Conservation (phyloP, 1,140 invertebrate genomes). For the Parapsyche elsis region DNA sequence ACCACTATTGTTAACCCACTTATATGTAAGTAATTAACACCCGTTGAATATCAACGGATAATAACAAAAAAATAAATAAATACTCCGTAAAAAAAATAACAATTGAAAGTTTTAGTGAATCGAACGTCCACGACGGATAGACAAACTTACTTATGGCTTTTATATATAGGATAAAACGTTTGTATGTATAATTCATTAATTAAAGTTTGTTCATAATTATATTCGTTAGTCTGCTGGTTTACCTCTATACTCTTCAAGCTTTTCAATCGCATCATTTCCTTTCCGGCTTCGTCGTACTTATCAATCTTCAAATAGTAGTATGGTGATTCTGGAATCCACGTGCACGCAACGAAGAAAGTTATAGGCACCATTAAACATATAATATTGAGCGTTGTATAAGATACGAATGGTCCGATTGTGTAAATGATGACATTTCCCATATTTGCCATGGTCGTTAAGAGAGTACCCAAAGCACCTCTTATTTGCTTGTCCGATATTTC, state of each 20-base stretch:
- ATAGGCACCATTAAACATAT: slow-evolving; percentile 64
- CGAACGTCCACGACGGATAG: no score
- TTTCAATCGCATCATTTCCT: slow-evolving; percentile 63
- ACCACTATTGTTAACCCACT: no score
- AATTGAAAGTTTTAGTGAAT: no score
- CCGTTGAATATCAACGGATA: no score
- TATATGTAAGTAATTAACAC: no score
- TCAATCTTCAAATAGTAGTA: slow-evolving; percentile 74
- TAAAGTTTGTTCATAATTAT: not conserved
- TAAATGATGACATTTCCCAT: slow-evolving; percentile 71
- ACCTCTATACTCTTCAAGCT: slow-evolving; percentile 62
- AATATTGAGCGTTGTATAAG: slow-evolving; percentile 66
- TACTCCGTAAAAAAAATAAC: no score
- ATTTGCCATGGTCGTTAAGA: slow-evolving; percentile 76
- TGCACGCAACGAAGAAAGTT: slow-evolving; percentile 71
- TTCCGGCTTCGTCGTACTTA: slow-evolving; percentile 63
- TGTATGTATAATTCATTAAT: not conserved
- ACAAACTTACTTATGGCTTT: no score
- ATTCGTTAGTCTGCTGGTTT: slow-evolving; percentile 28
- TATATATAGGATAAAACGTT: not conserved
- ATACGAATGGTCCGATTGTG: slow-evolving; percentile 68
- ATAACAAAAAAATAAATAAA: no score
- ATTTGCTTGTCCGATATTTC: slow-evolving; percentile 78
- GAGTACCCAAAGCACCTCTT: slow-evolving; percentile 74
- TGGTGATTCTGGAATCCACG: slow-evolving; percentile 83